Percentiles rank a stretch among this genome's conserved stretches.
These are phyloP conservation scores for Berghia stephanieae DNA, from an alignment of 1,140 invertebrate species.

Conservation along the genomic window DNA sequence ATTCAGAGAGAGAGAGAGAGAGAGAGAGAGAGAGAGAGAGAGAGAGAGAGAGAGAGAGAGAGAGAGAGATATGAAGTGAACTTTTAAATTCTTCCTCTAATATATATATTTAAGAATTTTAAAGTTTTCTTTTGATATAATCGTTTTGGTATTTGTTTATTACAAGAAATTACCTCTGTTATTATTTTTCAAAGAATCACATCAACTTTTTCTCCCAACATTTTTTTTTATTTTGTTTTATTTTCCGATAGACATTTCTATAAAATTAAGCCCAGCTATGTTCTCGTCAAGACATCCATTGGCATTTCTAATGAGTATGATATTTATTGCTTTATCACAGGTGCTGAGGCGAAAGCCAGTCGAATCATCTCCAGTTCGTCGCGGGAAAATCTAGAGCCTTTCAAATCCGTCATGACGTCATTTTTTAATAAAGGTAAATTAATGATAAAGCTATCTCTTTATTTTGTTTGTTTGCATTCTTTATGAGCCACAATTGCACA, in stretches of 20 bases:
- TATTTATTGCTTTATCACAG: too few relatives aligned
- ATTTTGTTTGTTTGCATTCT: too few relatives aligned
- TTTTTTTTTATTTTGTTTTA: background rate
- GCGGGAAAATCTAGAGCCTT: background rate
- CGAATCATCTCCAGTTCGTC: slow-evolving; percentile 2
- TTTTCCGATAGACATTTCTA: background rate
- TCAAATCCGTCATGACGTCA: slow-evolving; percentile 21
- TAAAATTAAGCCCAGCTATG: background rate
- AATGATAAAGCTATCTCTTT: too few relatives aligned
- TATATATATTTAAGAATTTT: background rate
- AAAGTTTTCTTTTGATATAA: background rate
- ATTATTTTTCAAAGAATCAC: slow-evolving; percentile 10
- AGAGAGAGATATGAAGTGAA: too few relatives aligned
- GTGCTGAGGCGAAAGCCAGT: slow-evolving; percentile 16
- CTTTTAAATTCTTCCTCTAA: background rate
- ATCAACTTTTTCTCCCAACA: background rate
- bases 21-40: background rate
- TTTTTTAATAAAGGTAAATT: slow-evolving; percentile 29
- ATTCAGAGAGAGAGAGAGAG: slow-evolving; percentile 15
- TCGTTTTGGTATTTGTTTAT: background rate
- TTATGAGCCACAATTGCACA: too few relatives aligned
- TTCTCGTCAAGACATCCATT: background rate
- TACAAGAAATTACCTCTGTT: background rate
- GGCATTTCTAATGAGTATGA: too few relatives aligned
- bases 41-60: background rate